These are phyloP conservation scores for Tyrannus savana DNA, from an alignment of 2,113 vertebrate genomes.

Conservation along the genomic window DNA sequence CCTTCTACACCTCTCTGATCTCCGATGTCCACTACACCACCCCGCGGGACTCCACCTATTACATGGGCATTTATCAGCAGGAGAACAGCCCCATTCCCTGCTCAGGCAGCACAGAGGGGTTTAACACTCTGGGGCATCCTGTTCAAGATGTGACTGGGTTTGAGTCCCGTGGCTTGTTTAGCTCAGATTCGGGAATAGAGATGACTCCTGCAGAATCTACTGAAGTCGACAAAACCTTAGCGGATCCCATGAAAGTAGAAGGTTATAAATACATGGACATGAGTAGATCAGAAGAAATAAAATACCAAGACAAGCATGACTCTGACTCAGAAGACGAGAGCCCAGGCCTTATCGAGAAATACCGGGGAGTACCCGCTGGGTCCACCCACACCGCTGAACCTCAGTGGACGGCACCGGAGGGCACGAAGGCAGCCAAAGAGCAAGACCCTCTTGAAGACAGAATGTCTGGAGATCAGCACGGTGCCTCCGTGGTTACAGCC, in stretches of 20 bases:
- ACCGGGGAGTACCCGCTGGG: conserved; percentile 25
- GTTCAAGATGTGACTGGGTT: conserved; percentile 77
- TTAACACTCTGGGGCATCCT: conserved; percentile 38
- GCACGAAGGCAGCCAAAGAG: conserved; percentile 54
- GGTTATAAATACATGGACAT: conserved; percentile 97
- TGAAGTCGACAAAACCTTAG: conserved; percentile 83
- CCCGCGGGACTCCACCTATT: conserved; percentile 81
- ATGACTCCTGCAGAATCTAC: conserved; percentile 85
- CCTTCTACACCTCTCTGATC: conserved; percentile 92
- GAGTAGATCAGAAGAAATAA: conserved; percentile 82
- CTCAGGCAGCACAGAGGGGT: conserved; percentile 69
- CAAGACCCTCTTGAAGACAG: conserved; percentile 74
- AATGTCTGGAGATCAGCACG: conserved; percentile 75
- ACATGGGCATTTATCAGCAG: conserved; percentile 82
- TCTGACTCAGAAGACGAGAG: conserved; percentile 71
- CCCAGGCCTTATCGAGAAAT: conserved; percentile 47
- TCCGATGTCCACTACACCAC: conserved; percentile 80
- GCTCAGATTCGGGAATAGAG: conserved; percentile 87
- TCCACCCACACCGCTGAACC: conserved; percentile 67
- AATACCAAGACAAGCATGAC: conserved; percentile 52
- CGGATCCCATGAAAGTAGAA: conserved; percentile 84
- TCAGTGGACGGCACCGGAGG: neutral
- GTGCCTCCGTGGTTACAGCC: conserved; percentile 61
- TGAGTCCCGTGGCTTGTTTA: conserved; percentile 81
- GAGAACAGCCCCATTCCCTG: conserved; percentile 63